Evolutionary conservation across 2,113 vertebrate species (phyloP), one percentile per base, ranked within the genome.

Genomic region (Chionodraco myersi): DNA sequence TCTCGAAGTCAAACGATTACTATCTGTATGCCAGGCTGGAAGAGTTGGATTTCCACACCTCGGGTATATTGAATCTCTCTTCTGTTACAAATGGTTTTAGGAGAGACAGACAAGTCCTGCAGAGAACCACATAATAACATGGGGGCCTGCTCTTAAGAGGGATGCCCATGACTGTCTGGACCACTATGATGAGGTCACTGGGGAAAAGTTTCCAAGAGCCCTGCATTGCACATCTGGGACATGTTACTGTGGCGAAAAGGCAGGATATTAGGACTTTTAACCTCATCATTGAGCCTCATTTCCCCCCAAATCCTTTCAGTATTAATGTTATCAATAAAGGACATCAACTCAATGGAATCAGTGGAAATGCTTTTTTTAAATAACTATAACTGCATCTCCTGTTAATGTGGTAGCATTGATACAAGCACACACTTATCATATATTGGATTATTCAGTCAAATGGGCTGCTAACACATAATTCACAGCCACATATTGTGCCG

Each of bases 101-200:
- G 81, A 84, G 88, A 90, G 86, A 91, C 72, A 70, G 79, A 80
- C 74, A 58, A 85, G 83, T 79, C 72, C 75, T 67, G 64, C 48
- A 78, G 52, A 76, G 72, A 91, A 91, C 91, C 90, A 88, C 90
- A 93, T 93, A 94, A 94, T 93, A 68, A 90, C 16, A 91, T 6
- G 65, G 86, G 83, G 77, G 82, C 65, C 85, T 79, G 80, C 73
- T 83, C 16, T 49, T 73, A 81, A 64, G 69, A 82, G 69, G 77
- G 84, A 88, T 86, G 82, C 88, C 85, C 80, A 14, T 65, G 78
- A 82, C 80, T 84, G 91, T 88, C 87, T 88, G 82, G 83, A 92
- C 91, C 88, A 23, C 77, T 51, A 10, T 62, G 79, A 75, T 92
- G 88, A 85, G 67, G 88, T 94, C 92, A 92, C 82, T 57, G 62